phyloP scores from a whole-genome alignment of 2,797 vertebrate species.

The Fundulus diaphanus region DNA sequence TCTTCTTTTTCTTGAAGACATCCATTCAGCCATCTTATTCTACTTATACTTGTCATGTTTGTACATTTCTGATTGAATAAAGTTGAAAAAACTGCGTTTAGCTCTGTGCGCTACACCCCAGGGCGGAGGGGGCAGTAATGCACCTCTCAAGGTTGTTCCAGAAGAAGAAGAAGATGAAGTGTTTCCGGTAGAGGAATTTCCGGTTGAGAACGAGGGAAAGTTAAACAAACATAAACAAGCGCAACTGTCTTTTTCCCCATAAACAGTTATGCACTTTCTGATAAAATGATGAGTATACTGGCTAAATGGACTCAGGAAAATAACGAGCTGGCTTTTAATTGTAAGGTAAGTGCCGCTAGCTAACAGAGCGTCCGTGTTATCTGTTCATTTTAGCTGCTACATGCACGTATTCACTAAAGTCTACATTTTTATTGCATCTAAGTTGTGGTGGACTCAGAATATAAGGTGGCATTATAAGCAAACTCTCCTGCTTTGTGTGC shows the following conservation, averaged over 20 bases:
- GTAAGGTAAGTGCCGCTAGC: slow-evolving; percentile 54
- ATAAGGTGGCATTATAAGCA: neutral
- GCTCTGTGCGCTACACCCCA: neutral
- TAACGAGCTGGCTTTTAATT: slow-evolving; percentile 64
- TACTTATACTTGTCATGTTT: no score
- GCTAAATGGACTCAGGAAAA: slow-evolving; percentile 68
- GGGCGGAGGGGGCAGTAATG: neutral
- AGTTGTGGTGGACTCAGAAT: neutral
- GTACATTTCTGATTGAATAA: no score
- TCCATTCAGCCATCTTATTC: no score
- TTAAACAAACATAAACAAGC: slow-evolving; percentile 49
- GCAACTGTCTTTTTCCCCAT: rapidly evolving
- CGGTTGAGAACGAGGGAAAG: slow-evolving; percentile 54
- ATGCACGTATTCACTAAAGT: neutral
- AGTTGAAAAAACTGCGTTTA: no score
- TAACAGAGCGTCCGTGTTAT: neutral
- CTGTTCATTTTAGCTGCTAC: neutral
- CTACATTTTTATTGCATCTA: neutral
- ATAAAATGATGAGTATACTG: slow-evolving; percentile 34
- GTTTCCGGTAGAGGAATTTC: neutral
- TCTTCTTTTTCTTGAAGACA: no score
- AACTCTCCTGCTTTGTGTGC: neutral
- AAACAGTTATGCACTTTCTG: neutral
- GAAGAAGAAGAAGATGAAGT: neutral
- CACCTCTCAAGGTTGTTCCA: neutral